Percentiles rank a stretch among this genome's conserved stretches.
These are phyloP conservation scores for Rhinella marina DNA, from an alignment of 2,797 vertebrate species.

Conservation along the genomic window DNA sequence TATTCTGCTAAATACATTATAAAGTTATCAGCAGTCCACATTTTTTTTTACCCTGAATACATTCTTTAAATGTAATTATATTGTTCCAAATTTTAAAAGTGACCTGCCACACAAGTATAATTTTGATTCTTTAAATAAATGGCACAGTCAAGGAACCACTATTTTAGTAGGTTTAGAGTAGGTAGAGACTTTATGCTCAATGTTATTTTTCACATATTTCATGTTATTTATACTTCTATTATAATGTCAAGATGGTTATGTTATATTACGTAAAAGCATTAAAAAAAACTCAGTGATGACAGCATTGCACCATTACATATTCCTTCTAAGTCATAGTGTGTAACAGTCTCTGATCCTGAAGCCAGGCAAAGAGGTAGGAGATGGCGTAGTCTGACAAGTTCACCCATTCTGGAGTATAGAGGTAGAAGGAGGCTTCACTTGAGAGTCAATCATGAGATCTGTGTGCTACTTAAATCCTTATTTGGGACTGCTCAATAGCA, in stretches of 20 bases:
- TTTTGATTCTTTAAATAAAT: background rate
- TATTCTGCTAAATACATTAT: background rate
- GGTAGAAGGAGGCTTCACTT: too few relatives aligned
- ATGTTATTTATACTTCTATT: background rate
- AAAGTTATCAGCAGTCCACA: background rate
- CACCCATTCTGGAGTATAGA: too few relatives aligned
- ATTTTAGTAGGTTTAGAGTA: too few relatives aligned
- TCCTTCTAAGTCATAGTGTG: too few relatives aligned
- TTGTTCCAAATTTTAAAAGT: background rate
- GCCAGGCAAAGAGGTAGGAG: too few relatives aligned
- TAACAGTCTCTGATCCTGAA: too few relatives aligned
- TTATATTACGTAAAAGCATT: background rate
- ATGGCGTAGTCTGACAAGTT: too few relatives aligned
- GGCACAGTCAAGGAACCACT: background rate
- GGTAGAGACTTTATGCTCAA: background rate
- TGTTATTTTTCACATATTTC: background rate
- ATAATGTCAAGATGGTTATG: background rate
- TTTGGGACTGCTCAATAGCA: too few relatives aligned
- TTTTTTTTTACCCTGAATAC: background rate
- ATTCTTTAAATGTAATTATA: conserved; percentile 5
- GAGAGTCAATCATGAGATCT: too few relatives aligned
- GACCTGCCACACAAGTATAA: background rate
- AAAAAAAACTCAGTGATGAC: background rate
- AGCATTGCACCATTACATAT: too few relatives aligned
- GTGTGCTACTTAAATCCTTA: too few relatives aligned